Conservation (phyloP, 2,113 vertebrate genomes). For the Phocoena sinus region DNA sequence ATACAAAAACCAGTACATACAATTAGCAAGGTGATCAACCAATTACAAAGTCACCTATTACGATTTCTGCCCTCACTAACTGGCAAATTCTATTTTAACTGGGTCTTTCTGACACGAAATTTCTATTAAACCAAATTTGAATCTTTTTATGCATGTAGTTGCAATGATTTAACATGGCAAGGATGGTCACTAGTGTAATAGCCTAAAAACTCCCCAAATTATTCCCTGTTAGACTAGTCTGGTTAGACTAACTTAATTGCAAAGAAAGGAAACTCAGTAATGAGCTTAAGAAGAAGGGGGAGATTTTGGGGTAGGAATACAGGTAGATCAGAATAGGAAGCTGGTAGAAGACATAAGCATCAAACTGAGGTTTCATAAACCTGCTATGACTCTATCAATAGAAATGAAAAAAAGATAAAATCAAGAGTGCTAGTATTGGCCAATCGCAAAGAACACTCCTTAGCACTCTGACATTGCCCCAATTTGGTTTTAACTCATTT, state of each 20-base stretch:
- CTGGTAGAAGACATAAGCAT: background rate
- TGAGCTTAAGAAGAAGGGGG: background rate
- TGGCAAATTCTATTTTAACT: background rate
- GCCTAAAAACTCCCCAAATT: slow-evolving; percentile 22
- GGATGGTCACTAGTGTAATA: background rate
- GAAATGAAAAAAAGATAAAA: background rate
- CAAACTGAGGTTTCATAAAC: background rate
- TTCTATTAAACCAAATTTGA: slow-evolving; percentile 19
- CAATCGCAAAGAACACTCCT: background rate
- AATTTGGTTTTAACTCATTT: background rate
- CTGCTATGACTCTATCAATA: background rate
- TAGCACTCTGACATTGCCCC: background rate
- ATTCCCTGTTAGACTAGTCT: background rate
- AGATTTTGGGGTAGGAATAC: background rate
- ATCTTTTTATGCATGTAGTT: background rate
- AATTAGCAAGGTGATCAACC: background rate
- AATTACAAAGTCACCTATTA: background rate
- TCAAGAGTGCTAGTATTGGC: background rate
- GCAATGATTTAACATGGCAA: background rate
- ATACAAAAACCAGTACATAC: background rate
- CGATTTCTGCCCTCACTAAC: background rate
- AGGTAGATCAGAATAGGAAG: background rate
- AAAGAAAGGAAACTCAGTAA: background rate
- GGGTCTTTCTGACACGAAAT: background rate
- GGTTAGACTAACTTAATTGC: background rate